Percentiles rank a stretch among this genome's conserved stretches.
Conservation (phyloP, 2,113 vertebrate species). For the Mormoops blainvillei region DNA sequence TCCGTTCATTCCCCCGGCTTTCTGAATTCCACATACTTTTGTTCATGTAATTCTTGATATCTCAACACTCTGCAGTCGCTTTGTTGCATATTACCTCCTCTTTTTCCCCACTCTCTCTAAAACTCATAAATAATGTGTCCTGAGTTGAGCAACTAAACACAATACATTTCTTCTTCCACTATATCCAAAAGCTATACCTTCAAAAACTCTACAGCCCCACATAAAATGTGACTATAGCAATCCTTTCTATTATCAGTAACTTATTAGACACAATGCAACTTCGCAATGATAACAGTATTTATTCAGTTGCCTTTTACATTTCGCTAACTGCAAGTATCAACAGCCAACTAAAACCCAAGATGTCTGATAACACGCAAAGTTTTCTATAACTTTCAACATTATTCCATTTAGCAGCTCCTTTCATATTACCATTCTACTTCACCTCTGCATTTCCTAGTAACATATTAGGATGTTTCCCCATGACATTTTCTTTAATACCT, state of each 20-base stretch:
- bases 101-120: background rate
- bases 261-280: background rate
- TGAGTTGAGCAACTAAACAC: background rate
- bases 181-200: background rate
- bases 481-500: slow-evolving; percentile 34
- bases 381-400: background rate
- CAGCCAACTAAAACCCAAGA: background rate
- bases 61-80: background rate
- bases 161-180: background rate
- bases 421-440: background rate
- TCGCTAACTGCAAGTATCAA: background rate
- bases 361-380: background rate
- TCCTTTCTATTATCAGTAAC: background rate
- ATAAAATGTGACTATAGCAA: background rate
- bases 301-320: background rate
- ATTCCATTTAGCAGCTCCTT: background rate
- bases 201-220: background rate
- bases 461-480: background rate
- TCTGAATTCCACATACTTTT: background rate
- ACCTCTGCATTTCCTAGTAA: slow-evolving; percentile 26
- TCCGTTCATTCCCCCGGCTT: background rate
- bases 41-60: background rate
- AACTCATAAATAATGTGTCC: background rate
- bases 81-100: background rate
- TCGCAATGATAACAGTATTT: background rate